These are phyloP conservation scores for Siniperca obscura DNA, from an alignment of 2,797 vertebrate genomes.

Conservation along the genomic window DNA sequence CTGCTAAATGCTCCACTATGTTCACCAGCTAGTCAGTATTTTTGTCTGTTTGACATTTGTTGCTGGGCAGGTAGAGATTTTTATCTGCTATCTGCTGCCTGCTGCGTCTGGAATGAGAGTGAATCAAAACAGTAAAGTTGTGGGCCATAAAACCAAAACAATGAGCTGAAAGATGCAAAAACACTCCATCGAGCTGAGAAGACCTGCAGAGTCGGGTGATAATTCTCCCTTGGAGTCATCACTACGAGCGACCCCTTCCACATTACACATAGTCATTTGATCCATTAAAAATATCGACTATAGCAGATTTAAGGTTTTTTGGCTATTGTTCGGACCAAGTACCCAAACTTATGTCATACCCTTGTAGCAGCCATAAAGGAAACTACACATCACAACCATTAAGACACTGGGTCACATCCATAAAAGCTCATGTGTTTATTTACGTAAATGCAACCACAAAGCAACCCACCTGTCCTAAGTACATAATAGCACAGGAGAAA, in stretches of 20 bases:
- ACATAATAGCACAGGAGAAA: constrained; percentile 20
- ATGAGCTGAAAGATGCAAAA: background rate
- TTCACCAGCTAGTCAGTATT: background rate
- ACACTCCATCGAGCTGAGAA: background rate
- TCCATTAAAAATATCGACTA: background rate
- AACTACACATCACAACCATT: background rate
- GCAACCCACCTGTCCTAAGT: background rate
- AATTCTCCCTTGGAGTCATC: background rate
- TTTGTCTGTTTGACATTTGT: background rate
- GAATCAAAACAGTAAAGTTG: constrained; percentile 2
- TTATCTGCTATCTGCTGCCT: background rate
- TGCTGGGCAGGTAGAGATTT: background rate
- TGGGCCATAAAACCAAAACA: background rate
- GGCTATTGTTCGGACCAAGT: background rate
- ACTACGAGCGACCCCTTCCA: background rate
- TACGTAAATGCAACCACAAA: constrained; percentile 1
- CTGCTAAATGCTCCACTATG: background rate
- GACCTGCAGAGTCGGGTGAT: background rate
- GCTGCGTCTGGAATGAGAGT: background rate
- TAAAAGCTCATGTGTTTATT: background rate
- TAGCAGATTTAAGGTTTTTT: background rate
- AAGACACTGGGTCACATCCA: background rate
- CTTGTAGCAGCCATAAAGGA: background rate
- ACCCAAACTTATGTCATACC: background rate
- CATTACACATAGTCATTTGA: no score